A percentile compares a stretch with the other conserved stretches of the same genome.
Conservation (phyloP, 2,113 vertebrate genomes). For the Oophaga pumilio region DNA sequence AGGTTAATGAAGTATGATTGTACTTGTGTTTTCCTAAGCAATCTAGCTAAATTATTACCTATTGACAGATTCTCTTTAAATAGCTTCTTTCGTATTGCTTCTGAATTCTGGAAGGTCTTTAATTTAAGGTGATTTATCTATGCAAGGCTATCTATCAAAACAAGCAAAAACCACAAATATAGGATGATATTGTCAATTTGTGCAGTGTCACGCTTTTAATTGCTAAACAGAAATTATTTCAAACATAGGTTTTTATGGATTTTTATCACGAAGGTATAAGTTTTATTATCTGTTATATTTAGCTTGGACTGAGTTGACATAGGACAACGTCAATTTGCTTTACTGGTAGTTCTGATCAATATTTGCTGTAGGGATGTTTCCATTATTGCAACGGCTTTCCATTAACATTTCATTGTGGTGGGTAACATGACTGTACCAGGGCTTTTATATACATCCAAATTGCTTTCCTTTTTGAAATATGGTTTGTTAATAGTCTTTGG, state of each 20-base stretch:
- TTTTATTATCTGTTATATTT: slow-evolving; percentile 5
- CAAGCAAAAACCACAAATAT: not conserved
- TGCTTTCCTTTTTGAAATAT: slow-evolving; percentile 29
- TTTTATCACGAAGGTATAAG: not conserved
- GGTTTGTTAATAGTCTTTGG: slow-evolving; percentile 18
- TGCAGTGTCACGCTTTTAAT: not conserved
- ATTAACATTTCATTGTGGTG: slow-evolving; percentile 11
- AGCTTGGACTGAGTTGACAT: not conserved
- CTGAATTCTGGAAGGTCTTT: not conserved
- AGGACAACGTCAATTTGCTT: not conserved
- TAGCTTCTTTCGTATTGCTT: not conserved
- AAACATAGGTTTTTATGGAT: not conserved
- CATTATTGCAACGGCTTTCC: slow-evolving; percentile 2
- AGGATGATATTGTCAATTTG: not conserved
- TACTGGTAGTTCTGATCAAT: not conserved
- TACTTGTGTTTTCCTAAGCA: too few relatives aligned
- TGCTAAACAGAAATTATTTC: not conserved
- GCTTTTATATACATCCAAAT: slow-evolving; percentile 18
- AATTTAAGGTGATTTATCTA: not conserved
- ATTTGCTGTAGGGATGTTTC: slow-evolving; percentile 3
- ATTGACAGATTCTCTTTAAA: not conserved
- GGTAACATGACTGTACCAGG: not conserved
- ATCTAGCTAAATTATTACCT: too few relatives aligned
- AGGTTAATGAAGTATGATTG: too few relatives aligned
- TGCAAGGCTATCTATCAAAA: not conserved